Evolutionary conservation across 2,888 invertebrate species (phyloP), one percentile per base, ranked within the genome.

Genomic region (Xanthia icteritia): DNA sequence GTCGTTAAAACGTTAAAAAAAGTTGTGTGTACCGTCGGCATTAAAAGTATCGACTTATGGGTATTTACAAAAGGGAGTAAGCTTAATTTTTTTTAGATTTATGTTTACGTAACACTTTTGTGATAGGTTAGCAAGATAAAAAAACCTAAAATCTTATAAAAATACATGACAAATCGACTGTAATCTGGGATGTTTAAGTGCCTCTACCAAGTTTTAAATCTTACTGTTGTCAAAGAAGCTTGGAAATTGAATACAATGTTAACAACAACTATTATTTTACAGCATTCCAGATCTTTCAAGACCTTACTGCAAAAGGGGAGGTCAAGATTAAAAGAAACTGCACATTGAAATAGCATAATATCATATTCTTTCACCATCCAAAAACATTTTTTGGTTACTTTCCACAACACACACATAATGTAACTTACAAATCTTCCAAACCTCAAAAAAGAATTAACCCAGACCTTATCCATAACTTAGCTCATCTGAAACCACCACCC

Each of bases 381-480:
- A 58, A 58, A 27, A n/a, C 5, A 15, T 56, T n/a, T 6, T 0
- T 9, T 56, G n/a, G n/a, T 27, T 27, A 15, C n/a, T 27, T 5
- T 58, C 27, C n/a, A 15, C 5, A 27, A 5, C 6, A 51, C 45
- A 31, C 31, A 31, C n/a, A n/a, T n/a, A n/a, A n/a, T 31, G 31
- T 31, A 31, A 31, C 31, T 31, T 31, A n/a, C 1, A 58, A 58
- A 27, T 56, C 56, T n/a, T 5, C 2, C 17, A 39, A 13, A 5
- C 5, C 13, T 2, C 17, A 5, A 42, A 27, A 77, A 51, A 67
- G 3, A 45, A 2, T 5, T 0, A 27, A 31, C 31, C 39, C 15
- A 0, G 20, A 63, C 0, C 90, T 71, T 67, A 85, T 91, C 91
- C 86, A 76, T 61, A 71, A 54, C 5, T 85, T 82, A 75, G 79